phyloP scores from a whole-genome alignment of 1,140 invertebrate species.

The Uloborus diversus region DNA sequence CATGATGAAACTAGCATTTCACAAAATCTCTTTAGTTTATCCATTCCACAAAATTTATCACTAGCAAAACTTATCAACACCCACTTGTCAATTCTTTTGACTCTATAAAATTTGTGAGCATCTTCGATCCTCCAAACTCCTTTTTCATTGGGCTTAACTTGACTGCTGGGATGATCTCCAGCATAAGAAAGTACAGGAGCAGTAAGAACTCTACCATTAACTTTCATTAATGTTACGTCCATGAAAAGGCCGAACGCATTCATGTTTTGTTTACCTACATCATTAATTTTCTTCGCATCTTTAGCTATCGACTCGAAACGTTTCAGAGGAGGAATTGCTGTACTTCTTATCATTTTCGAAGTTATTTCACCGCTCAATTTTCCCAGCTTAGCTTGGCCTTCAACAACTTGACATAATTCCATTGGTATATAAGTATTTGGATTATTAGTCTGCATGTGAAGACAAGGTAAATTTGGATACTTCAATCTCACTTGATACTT shows the following conservation, averaged over 20 bases:
- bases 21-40: neutral
- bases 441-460: slow-evolving; percentile 60
- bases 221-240: neutral
- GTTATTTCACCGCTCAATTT: slow-evolving; percentile 49
- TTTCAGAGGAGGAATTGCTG: slow-evolving; percentile 59
- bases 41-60: neutral
- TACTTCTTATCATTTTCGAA: slow-evolving; percentile 59
- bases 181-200: slow-evolving; percentile 13
- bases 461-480: slow-evolving; percentile 62
- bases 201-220: slow-evolving; percentile 33
- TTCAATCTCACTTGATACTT: slow-evolving; percentile 42
- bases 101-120: slow-evolving; percentile 18
- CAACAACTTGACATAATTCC: slow-evolving; percentile 62
- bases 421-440: slow-evolving; percentile 62
- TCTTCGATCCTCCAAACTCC: slow-evolving; percentile 47
- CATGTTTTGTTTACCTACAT: slow-evolving; percentile 6
- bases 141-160: slow-evolving; percentile 1
- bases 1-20: neutral
- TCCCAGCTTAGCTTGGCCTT: slow-evolving; percentile 59
- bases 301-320: slow-evolving; percentile 55
- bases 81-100: slow-evolving; percentile 8
- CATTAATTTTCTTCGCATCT: neutral
- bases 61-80: slow-evolving; percentile 26
- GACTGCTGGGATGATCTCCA: neutral
- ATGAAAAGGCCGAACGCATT: slow-evolving; percentile 16